Evolutionary conservation across 2,888 invertebrate genomes (phyloP), one percentile per base, ranked within the genome.

Genomic region (Syrphus vitripennis): DNA sequence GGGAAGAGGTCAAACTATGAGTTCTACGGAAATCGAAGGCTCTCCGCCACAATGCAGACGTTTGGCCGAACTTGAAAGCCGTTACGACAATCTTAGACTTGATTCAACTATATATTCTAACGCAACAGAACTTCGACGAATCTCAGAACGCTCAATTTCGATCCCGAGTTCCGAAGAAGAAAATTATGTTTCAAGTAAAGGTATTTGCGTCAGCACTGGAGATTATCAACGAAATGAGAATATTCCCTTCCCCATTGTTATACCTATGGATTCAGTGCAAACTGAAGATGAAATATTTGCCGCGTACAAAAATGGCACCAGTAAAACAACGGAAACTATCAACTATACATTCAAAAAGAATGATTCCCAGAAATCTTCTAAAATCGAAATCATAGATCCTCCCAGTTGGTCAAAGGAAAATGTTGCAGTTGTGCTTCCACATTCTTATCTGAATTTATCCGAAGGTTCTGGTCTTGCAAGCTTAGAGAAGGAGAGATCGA

Each of bases 381-480:
- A 6, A 10, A 40, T 6, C 90, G 95, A 95, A 88, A 91, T 95
- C 37, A 94, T 96, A 50, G 93, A 94, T 88, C 95, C 96, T 0
- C 95, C 96, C 0, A 90, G 95, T 87, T 94, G 96, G 21, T 95
- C 95, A 89, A 94, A 95, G 76, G 96, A 96, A 0, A 96, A 96
- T 81, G 96, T 96, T 29, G 96, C 97, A 0, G 94, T 96, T 87
- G 91, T 97, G 0, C 97, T 97, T 91, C 96, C 97, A 5, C 95
- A 96, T 89, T 96, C 96, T 16, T 93, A 96, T 76, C 93, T 97
- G 6, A 97, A 97, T 90, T 93, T 97, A 4, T 97, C 97, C 0
- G 97, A 97, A 93, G 97, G 97, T 0, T 97, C 97, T 14, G 96
- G 95, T 6, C 95, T 96, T 89, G 95, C 95, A 2, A 93, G 96